phyloP scores from a whole-genome alignment of 2,797 vertebrate species.

The Dryobates pubescens region DNA sequence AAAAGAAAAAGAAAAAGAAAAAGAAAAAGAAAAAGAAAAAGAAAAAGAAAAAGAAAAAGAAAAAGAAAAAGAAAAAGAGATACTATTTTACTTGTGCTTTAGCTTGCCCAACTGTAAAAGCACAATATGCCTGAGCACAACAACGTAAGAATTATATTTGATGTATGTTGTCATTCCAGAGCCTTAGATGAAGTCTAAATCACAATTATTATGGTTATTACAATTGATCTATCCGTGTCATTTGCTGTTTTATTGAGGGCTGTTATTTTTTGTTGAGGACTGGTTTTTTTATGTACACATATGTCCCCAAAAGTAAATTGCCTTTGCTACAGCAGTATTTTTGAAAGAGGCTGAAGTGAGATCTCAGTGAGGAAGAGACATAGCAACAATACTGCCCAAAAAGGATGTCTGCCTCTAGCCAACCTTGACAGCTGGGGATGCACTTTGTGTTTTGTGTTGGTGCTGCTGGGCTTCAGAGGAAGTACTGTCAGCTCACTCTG shows the following conservation, averaged over 20 bases:
- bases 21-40: neutral
- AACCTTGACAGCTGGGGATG: neutral
- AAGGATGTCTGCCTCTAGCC: neutral
- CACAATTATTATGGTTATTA: neutral
- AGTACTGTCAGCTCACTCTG: neutral
- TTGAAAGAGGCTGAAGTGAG: neutral
- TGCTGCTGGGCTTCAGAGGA: neutral
- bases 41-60: neutral
- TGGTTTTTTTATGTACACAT: neutral
- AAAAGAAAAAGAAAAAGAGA: too few relatives aligned
- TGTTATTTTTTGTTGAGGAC: neutral
- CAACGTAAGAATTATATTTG: neutral
- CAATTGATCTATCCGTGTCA: neutral
- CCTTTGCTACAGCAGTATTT: neutral
- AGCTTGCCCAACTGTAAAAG: neutral
- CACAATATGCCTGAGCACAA: neutral
- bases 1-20: neutral
- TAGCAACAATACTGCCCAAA: accelerated
- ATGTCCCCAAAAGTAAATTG: neutral
- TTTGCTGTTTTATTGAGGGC: neutral
- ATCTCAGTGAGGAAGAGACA: neutral
- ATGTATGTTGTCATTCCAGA: neutral
- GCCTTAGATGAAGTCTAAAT: neutral
- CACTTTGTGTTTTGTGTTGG: accelerated
- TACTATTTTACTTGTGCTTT: neutral